phyloP scores from a whole-genome alignment of 2,888 invertebrate genomes.

The Sthenelais limicola region DNA sequence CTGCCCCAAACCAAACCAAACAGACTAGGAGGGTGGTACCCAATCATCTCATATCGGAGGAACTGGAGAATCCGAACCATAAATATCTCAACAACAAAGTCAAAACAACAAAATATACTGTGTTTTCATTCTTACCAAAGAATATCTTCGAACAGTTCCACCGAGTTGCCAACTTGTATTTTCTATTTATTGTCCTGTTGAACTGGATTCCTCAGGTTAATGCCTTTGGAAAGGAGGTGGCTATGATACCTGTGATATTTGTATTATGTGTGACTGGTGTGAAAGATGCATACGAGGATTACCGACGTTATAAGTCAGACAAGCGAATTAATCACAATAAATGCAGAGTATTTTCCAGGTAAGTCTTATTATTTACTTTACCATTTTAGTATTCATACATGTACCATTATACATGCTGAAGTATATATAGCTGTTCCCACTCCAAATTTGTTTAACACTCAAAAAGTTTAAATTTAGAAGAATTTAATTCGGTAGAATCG shows the following conservation, averaged over 20 bases:
- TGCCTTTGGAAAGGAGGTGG: slow-evolving; percentile 95
- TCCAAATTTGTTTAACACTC: no score
- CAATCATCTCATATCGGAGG: slow-evolving; percentile 41
- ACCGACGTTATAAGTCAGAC: slow-evolving; percentile 90
- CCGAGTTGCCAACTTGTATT: slow-evolving; percentile 97
- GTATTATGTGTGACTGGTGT: slow-evolving; percentile 94
- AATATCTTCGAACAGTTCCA: slow-evolving; percentile 98
- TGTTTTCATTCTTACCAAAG: slow-evolving; percentile 94
- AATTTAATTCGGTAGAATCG: no score
- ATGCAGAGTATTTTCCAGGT: slow-evolving; percentile 93
- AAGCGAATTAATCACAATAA: slow-evolving; percentile 93
- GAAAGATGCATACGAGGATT: slow-evolving; percentile 95
- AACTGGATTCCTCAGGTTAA: slow-evolving; percentile 92
- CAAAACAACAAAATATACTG: slow-evolving; percentile 82
- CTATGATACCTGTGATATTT: slow-evolving; percentile 95
- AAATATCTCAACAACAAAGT: slow-evolving; percentile 50
- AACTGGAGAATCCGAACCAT: slow-evolving; percentile 40
- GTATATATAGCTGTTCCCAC: no score
- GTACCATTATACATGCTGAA: neutral
- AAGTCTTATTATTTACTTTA: slow-evolving; percentile 74
- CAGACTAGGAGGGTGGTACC: slow-evolving; percentile 37
- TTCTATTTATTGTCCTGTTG: slow-evolving; percentile 94
- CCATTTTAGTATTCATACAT: no score
- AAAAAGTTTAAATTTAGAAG: no score
- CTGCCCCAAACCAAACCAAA: neutral